Base-by-base conservation (phyloP, 2,797 vertebrate genomes). In the Pangasius mekongensis region DNA sequence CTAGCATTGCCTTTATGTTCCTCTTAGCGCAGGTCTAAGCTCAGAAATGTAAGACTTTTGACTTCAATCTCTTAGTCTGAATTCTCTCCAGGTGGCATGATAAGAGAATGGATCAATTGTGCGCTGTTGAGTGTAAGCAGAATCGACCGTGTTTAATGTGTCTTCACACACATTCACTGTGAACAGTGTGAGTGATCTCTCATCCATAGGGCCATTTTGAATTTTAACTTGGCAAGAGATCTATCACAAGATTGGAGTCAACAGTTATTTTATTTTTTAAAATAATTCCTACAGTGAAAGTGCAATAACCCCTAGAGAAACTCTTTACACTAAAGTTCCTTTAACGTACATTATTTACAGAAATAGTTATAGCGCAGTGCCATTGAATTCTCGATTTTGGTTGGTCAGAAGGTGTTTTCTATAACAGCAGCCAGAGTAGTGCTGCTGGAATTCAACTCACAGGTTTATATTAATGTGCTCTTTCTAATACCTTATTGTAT, bases 71-170 rank as follows among this genome's bases (percentile, higher is more conserved):
- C 36, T 30, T 56, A 82, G 47, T 9, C 71, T 85, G 39, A 85
- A 36, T 81, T 85, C 36, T 88, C 64, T 81, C 83, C 67, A 47
- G 64, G 74, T 67, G 83, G 62, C 33, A 76, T 30, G 74, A 88
- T 85, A 71, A 81, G 83, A 71, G 52, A 85, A 80, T 16, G n/a
- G 64, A 81, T 88, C 87, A 78, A 60, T 80, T 64, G 74, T 13
- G 20, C 24, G 24, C 73, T 60, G 71, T 78, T 69, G 73, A 64
- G 81, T 84, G 56, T 80, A 49, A 85, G 64, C 87, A 85, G 74
- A 88, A 85, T 88, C 64, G 36, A 80, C 87, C 64, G 5, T 73
- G 64, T 60, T 85, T 88, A 80, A 85, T 81, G 83, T 80, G 83
- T 86, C 76, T 85, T 82, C 62, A 82, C 87, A 82, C 16, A 33